phyloP scores from a whole-genome alignment of 2,888 invertebrate species.

The Spilarctia lutea region DNA sequence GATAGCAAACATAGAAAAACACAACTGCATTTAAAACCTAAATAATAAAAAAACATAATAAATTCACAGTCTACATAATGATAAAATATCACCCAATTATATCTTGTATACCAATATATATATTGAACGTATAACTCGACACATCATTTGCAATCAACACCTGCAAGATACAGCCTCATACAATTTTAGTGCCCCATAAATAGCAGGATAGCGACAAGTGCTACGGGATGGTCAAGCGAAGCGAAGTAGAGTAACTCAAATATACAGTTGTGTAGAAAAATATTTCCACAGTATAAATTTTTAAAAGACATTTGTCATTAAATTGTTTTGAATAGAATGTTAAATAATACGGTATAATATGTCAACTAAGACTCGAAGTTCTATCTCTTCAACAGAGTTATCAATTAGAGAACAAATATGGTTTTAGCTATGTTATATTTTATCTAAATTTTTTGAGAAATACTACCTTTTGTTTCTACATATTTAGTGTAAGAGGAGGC shows the following conservation, averaged over 20 bases:
- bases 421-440: too few relatives aligned
- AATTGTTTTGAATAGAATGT: background rate
- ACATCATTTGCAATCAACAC: constrained; percentile 17
- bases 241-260: background rate
- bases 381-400: background rate
- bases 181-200: constrained; percentile 13
- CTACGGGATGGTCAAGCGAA: constrained; percentile 10
- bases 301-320: background rate
- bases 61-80: background rate
- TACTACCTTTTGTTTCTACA: background rate
- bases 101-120: background rate
- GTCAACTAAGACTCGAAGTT: background rate
- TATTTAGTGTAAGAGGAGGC: too few relatives aligned
- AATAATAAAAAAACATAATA: too few relatives aligned
- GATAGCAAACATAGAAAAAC: too few relatives aligned
- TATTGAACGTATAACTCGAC: background rate
- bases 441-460: background rate
- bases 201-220: constrained; percentile 2
- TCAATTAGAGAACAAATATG: too few relatives aligned
- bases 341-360: background rate
- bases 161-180: constrained; percentile 12
- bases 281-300: background rate
- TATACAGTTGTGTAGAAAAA: background rate
- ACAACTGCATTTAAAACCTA: too few relatives aligned
- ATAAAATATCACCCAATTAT: background rate